Evolutionary conservation across 2,113 vertebrate species (phyloP).

Genomic region (Papio anubis): DNA sequence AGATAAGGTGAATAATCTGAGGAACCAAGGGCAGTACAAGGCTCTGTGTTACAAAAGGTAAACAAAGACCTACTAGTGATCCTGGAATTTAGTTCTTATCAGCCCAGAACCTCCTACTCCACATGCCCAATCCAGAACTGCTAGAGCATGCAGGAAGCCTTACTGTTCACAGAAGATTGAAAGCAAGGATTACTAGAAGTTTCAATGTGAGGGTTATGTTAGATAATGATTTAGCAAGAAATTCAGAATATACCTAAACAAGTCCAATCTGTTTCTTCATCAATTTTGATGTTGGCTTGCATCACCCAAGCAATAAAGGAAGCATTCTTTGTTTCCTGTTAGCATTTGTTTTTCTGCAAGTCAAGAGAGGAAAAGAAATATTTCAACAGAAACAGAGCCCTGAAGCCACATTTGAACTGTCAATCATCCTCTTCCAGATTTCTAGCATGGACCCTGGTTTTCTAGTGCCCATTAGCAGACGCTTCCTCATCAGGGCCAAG

Average conservation of each 20-base stretch:
- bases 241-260: conserved; percentile 38
- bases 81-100: background rate
- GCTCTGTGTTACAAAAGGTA: background rate
- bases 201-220: conserved; percentile 21
- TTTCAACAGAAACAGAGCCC: conserved; percentile 3
- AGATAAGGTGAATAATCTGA: background rate
- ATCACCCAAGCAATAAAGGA: conserved; percentile 11
- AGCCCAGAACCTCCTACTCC: background rate
- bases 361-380: conserved; percentile 5
- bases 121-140: background rate
- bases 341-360: conserved; percentile 28
- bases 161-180: background rate
- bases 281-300: conserved; percentile 3
- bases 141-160: background rate
- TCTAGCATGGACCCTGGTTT: background rate
- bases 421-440: background rate
- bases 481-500: background rate
- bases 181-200: background rate
- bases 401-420: background rate
- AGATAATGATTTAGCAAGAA: conserved; percentile 42
- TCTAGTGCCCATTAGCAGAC: background rate
- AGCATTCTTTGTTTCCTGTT: conserved; percentile 3
- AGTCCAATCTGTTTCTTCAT: conserved; percentile 46
- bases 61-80: background rate
- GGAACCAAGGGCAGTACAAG: background rate